Base-by-base conservation (phyloP, 2,113 vertebrate species). In the Albula goreensis region DNA sequence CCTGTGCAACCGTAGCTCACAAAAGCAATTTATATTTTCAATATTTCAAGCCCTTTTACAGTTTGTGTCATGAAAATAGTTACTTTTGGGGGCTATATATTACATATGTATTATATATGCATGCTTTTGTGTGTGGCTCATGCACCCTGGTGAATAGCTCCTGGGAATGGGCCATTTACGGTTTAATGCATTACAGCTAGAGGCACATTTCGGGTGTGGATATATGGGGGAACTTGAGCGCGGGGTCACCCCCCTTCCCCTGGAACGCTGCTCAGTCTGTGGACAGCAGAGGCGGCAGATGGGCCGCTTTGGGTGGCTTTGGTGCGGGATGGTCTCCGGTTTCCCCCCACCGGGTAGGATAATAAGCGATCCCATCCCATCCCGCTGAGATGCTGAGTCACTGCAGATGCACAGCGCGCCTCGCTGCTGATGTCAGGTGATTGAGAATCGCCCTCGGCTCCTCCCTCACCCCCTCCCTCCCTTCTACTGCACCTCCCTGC, bases 311-410 rank as follows among this genome's bases (percentile, higher is more conserved):
- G n/a, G 12, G 19, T 2, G 50, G n/a, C 25, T 49, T 31, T 66
- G 70, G 78, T 11, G 31, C 2, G 19, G 60, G n/a, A n/a, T 48
- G 22, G 52, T 53, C 78, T 79, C 81, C 51, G 56, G 50, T 70
- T 60, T 82, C 85, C 80, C 77, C 48, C 31, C 31, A 41, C 31
- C 1, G 31, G 41, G 31, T 83, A 49, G 79, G 86, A 51, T 85
- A 86, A 85, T 66, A 57, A 79, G 86, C 2, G 25, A 85, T 53
- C 19, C 53, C 31, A 41, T 41, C 31, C 60, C 60, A 22, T 7
- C 17, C 74, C 50, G 81, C 83, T n/a, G 66, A n/a, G 86, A 85
- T 91, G 92, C 92, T 92, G 92, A 93, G 89, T 93, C 93, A 94
- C 87, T 90, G 89, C 82, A 56, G 83, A 88, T 41, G 17, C 82